These are phyloP conservation scores for Diacarnus erythraeanus DNA, from an alignment of 37 sponge, comb jelly and placozoan genomes.

Conservation along the genomic window DNA sequence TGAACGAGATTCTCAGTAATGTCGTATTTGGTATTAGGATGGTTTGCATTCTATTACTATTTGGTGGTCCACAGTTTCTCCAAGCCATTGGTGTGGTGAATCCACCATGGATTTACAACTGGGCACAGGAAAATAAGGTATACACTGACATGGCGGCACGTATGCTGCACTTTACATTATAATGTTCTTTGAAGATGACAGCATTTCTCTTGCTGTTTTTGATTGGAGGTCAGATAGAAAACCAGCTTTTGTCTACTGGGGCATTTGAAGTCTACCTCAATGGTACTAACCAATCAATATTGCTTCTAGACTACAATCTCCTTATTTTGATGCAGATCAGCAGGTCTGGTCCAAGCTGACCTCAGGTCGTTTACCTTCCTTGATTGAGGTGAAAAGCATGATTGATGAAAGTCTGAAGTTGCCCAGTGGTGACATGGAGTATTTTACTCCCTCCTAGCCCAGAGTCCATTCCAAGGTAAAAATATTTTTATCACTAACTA, in stretches of 20 bases:
- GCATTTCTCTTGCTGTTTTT: slow-evolving; percentile 68
- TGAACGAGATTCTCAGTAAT: slow-evolving; percentile 44
- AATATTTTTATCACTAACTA: not conserved
- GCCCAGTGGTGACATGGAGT: not conserved
- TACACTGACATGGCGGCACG: not conserved
- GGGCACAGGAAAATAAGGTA: slow-evolving; percentile 88
- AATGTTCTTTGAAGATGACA: slow-evolving; percentile 45
- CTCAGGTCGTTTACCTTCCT: slow-evolving; percentile 76
- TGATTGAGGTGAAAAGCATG: slow-evolving; percentile 56
- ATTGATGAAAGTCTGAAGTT: slow-evolving; percentile 10
- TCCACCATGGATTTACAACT: slow-evolving; percentile 60
- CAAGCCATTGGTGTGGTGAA: slow-evolving; percentile 48
- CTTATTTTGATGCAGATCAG: slow-evolving; percentile 30
- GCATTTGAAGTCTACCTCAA: slow-evolving; percentile 92
- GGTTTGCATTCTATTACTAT: slow-evolving; percentile 34
- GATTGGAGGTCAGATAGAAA: slow-evolving; percentile 78
- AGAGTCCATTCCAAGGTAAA: slow-evolving; percentile 2
- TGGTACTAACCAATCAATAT: slow-evolving; percentile 38
- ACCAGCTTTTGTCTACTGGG: slow-evolving; percentile 79
- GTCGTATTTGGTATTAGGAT: slow-evolving; percentile 52
- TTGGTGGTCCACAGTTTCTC: slow-evolving; percentile 57
- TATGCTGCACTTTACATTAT: not conserved
- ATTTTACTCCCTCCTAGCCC: not conserved
- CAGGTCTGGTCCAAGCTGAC: slow-evolving; percentile 83
- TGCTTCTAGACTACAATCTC: not conserved